A percentile compares a stretch with the other conserved stretches of the same genome.
These are phyloP conservation scores for Channa maculata DNA, from an alignment of 2,113 vertebrate species.

Conservation along the genomic window DNA sequence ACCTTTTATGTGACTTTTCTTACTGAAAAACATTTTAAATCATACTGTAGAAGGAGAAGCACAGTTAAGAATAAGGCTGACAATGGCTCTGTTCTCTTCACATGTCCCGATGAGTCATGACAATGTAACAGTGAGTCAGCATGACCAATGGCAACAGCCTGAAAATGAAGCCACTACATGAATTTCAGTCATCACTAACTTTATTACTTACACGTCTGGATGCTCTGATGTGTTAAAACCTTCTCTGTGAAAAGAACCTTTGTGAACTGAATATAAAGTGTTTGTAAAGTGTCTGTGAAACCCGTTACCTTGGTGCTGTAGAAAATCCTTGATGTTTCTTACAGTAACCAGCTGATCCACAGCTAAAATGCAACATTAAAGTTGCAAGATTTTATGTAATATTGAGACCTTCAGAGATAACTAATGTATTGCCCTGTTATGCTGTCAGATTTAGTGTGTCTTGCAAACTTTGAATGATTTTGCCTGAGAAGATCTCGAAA, in stretches of 20 bases:
- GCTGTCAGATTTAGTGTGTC: constrained; percentile 18
- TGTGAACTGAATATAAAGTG: too few species aligned
- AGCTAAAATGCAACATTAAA: constrained; percentile 17
- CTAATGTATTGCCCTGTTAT: constrained; percentile 23
- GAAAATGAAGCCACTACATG: neutral
- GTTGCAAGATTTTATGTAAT: constrained; percentile 8
- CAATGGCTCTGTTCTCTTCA: neutral
- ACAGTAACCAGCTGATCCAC: neutral
- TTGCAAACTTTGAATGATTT: constrained; percentile 29
- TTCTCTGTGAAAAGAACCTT: too few species aligned
- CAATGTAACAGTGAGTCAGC: neutral
- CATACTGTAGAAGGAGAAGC: too few species aligned
- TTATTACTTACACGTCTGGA: neutral
- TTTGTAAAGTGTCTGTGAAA: too few species aligned
- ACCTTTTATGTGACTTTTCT: too few species aligned
- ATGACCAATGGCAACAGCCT: neutral
- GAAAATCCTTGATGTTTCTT: too few species aligned
- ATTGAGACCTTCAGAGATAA: constrained; percentile 39
- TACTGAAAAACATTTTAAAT: too few species aligned
- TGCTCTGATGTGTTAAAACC: too few species aligned
- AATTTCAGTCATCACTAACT: neutral
- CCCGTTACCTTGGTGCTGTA: too few species aligned
- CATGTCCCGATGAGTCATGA: neutral
- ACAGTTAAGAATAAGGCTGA: too few species aligned
- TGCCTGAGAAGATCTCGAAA: constrained; percentile 18